A percentile compares a stretch with the other conserved stretches of the same genome.
phyloP scores from a whole-genome alignment of 2,888 invertebrate genomes.

The Loripinus fragilis region DNA sequence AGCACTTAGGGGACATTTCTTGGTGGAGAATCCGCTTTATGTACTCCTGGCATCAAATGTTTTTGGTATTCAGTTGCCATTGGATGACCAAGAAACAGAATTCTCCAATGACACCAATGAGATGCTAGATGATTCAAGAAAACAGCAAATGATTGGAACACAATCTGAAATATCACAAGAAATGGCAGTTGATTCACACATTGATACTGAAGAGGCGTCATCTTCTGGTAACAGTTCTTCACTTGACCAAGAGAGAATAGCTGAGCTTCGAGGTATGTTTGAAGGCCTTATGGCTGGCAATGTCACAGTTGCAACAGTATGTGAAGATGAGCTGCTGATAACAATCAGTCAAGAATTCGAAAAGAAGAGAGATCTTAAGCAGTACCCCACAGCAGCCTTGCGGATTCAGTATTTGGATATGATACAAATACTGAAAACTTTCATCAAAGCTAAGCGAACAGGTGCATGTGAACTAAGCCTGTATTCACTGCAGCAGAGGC shows the following conservation, averaged over 20 bases:
- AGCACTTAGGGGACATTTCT: slow-evolving; percentile 56
- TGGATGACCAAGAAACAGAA: neutral
- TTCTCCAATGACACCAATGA: neutral
- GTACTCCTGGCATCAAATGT: neutral
- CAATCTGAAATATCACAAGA: neutral
- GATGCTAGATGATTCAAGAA: too few relatives aligned
- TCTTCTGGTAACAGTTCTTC: neutral
- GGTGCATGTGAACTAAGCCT: slow-evolving; percentile 2
- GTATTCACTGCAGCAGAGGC: neutral
- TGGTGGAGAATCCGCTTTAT: slow-evolving; percentile 48
- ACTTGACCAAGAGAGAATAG: neutral
- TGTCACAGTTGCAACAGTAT: neutral
- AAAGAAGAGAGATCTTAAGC: neutral
- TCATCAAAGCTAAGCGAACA: neutral
- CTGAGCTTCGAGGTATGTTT: neutral
- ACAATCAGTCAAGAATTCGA: neutral
- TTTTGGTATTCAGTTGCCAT: neutral
- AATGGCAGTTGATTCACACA: neutral
- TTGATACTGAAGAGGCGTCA: neutral
- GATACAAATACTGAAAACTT: slow-evolving; percentile 25
- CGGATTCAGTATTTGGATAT: slow-evolving; percentile 58
- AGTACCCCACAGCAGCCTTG: slow-evolving; percentile 28
- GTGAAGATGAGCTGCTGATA: neutral
- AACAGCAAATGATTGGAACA: neutral
- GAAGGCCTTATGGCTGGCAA: neutral